Conservation (phyloP, 2,113 vertebrate genomes). For the Malaclemys terrapin region DNA sequence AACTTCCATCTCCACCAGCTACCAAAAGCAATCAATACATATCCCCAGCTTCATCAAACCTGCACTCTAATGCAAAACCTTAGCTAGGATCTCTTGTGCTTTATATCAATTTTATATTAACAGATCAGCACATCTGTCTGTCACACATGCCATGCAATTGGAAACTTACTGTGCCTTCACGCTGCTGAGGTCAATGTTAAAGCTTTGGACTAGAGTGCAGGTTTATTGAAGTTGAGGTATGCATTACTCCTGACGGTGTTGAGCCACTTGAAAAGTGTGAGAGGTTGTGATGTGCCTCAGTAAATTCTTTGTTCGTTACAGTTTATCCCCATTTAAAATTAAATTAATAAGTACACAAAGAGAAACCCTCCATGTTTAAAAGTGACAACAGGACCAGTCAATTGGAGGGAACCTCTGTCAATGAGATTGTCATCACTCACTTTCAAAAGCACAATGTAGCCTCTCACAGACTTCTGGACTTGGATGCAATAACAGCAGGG, state of each 20-base stretch:
- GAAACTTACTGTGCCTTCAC: neutral
- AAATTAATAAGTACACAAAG: neutral
- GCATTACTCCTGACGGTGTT: neutral
- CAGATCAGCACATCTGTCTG: neutral
- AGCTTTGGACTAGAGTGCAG: neutral
- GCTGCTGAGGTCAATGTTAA: neutral
- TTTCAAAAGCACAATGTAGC: fast-evolving
- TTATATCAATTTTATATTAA: neutral
- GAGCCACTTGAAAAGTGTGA: neutral
- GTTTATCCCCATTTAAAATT: neutral
- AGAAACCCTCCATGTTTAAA: neutral
- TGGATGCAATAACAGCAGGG: neutral
- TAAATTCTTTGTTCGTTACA: neutral
- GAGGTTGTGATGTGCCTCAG: neutral
- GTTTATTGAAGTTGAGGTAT: neutral
- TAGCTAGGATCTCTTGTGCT: neutral
- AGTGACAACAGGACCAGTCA: neutral
- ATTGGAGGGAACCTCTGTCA: neutral
- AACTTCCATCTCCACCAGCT: neutral
- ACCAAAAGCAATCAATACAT: neutral
- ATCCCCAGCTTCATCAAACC: neutral
- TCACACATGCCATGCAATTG: neutral
- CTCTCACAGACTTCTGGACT: neutral
- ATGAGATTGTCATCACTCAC: fast-evolving
- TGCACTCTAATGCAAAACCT: neutral